These are phyloP conservation scores for Tympanuchus pallidicinctus DNA, from an alignment of 2,113 vertebrate species.

Conservation along the genomic window DNA sequence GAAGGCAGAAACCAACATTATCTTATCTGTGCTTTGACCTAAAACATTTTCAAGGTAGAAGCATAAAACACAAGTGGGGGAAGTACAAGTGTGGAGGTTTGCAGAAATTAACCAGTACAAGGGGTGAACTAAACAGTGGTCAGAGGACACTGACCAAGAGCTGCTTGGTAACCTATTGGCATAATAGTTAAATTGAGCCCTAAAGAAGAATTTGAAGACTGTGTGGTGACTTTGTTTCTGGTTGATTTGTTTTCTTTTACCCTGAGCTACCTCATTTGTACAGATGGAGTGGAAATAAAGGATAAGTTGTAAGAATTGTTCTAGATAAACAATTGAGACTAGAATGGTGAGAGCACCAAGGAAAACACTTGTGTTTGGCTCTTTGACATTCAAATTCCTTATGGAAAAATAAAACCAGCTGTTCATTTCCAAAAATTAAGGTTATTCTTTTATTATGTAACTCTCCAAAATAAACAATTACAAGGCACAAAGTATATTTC, in stretches of 20 bases:
- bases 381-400: neutral
- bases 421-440: neutral
- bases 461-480: neutral
- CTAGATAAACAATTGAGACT: neutral
- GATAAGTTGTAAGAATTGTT: neutral
- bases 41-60: neutral
- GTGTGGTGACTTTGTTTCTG: neutral
- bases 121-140: neutral
- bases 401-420: neutral
- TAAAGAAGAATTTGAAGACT: conserved; percentile 2
- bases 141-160: neutral
- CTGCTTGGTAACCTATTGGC: neutral
- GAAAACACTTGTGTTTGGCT: neutral
- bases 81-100: neutral
- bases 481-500: neutral
- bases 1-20: neutral
- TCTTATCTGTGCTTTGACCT: neutral
- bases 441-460: neutral
- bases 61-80: neutral
- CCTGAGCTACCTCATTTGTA: conserved; percentile 46
- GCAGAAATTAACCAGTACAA: neutral
- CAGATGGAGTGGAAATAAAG: neutral
- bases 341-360: neutral
- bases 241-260: conserved; percentile 20
- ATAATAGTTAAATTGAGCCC: neutral